Evolutionary conservation across 2,888 invertebrate genomes (phyloP).

Genomic region (Caenorhabditis zanzibari): DNA sequence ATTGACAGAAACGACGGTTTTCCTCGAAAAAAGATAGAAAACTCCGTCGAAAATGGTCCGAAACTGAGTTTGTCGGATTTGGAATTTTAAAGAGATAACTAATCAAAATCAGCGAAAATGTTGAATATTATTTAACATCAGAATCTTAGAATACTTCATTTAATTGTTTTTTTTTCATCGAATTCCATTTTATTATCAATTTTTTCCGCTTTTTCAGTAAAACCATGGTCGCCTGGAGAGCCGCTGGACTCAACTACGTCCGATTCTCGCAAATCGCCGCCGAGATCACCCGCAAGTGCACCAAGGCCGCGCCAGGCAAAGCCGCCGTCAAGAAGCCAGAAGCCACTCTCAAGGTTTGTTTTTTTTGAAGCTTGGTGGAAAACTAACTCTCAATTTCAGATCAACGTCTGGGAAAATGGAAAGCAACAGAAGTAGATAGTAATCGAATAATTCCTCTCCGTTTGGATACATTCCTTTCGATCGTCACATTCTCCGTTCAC

Average conservation of each 20-base stretch:
- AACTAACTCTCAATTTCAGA: slow-evolving; percentile 86
- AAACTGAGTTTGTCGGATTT: too few species aligned
- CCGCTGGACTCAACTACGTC: slow-evolving; percentile 89
- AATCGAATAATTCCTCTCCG: slow-evolving; percentile 43
- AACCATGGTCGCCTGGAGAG: slow-evolving; percentile 78
- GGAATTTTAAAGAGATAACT: too few species aligned
- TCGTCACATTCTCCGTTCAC: slow-evolving; percentile 19
- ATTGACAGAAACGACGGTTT: too few species aligned
- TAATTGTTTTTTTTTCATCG: not conserved
- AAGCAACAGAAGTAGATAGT: slow-evolving; percentile 66
- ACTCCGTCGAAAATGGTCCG: too few species aligned
- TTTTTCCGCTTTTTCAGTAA: slow-evolving; percentile 18
- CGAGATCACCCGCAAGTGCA: slow-evolving; percentile 87
- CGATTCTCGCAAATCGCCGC: slow-evolving; percentile 97
- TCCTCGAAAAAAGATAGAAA: too few species aligned
- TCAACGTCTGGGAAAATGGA: slow-evolving; percentile 94
- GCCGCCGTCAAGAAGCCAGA: slow-evolving; percentile 62
- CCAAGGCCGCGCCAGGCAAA: slow-evolving; percentile 86
- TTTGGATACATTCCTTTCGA: slow-evolving; percentile 59
- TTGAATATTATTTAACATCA: too few species aligned
- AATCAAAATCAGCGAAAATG: too few species aligned
- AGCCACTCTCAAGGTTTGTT: slow-evolving; percentile 85
- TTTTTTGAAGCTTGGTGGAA: not conserved
- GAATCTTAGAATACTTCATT: too few species aligned
- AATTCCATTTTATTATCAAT: not conserved